Conservation (phyloP, 2,797 vertebrate species). For the Cirrhinus molitorella region DNA sequence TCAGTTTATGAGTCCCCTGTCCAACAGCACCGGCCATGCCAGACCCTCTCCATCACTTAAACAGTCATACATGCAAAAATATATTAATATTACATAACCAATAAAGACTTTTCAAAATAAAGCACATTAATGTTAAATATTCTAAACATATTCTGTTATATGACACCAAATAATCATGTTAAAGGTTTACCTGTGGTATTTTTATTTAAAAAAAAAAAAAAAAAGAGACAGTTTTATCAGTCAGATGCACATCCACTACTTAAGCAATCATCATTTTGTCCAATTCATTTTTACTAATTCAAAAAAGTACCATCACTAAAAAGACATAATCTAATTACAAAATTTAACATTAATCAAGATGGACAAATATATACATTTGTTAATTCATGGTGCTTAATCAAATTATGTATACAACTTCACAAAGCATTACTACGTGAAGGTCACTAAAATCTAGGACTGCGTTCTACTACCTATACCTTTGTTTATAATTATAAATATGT, state of each 20-base stretch:
- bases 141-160: neutral
- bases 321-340: no score
- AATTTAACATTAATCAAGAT: no score
- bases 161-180: neutral
- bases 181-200: neutral
- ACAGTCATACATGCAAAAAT: neutral
- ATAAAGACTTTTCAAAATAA: neutral
- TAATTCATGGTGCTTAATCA: neutral
- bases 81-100: neutral
- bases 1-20: slow-evolving; percentile 64
- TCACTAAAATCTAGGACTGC: neutral
- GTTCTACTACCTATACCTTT: neutral
- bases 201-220: no score
- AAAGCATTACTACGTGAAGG: neutral
- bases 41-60: slow-evolving; percentile 63
- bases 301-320: no score
- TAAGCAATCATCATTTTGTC: no score
- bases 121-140: neutral
- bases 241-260: no score
- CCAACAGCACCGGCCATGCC: slow-evolving; percentile 55
- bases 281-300: no score
- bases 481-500: neutral
- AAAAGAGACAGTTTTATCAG: neutral
- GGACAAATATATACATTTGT: neutral
- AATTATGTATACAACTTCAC: neutral